Evolutionary conservation across 1,140 invertebrate genomes (phyloP), one percentile per base, ranked within the genome.

Genomic region (Littorina saxatilis): DNA sequence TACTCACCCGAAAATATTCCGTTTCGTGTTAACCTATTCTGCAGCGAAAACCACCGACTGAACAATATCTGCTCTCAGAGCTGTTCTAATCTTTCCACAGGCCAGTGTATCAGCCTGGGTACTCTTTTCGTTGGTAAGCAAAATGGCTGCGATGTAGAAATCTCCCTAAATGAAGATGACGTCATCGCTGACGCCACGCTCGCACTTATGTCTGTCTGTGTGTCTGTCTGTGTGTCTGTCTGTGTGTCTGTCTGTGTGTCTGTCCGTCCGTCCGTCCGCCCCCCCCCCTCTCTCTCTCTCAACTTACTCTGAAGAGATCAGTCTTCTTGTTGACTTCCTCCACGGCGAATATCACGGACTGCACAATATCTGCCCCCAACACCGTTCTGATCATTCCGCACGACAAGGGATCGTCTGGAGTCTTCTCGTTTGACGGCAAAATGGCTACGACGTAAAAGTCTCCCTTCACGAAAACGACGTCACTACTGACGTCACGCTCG

Each of bases 141-240:
- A 13, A 35, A 79, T 32, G 0, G 27, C 77, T 2, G 68, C 40
- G 29, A 79, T 27, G 43, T 79, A 79, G 11, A 66, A 79, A 52
- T 79, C 77, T 3, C 77, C 77, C 17, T 79, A 15, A 2, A 79
- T 35, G 43, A 79, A 79, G n/a, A 79, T 20, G 47, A 79, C 39
- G 35, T 52, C 61, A 0, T 79, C 52, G 29, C 50, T 55, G 27
- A 77, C 50, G 74, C 61, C 74, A 23, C 11, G 20, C 29, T 77
- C 52, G 32, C n/a, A n/a, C n/a, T n/a, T n/a, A n/a, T n/a, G n/a
- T n/a, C n/a, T n/a, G n/a, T 66, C 27, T 35, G 4, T 11, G 1
- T 70, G 17, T 35, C 66, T 37, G 27, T 20, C 32, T 32, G 35
- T 11, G 35, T 37, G 11, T 70, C 29, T 37, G 3, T 11, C 39